Evolutionary conservation across 1,140 invertebrate species (phyloP).

Genomic region (Hyphantria cunea): DNA sequence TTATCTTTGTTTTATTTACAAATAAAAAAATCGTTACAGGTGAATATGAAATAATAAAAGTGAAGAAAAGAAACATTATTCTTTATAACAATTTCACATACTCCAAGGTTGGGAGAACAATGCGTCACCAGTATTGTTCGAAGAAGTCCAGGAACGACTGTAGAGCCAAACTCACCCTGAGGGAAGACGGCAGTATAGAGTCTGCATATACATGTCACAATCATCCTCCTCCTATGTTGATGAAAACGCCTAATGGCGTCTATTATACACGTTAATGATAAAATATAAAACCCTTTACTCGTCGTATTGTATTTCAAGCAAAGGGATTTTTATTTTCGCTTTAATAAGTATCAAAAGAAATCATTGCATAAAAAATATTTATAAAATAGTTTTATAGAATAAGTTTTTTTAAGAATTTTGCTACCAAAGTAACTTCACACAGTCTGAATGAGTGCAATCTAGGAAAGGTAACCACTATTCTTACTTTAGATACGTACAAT

Average conservation of each 20-base stretch:
- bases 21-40: conserved; percentile 15
- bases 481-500: too few species aligned
- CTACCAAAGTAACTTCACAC: too few species aligned
- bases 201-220: conserved; percentile 22
- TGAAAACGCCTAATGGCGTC: neutral
- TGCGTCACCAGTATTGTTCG: conserved; percentile 17
- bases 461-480: too few species aligned
- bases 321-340: too few species aligned
- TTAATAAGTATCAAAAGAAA: too few species aligned
- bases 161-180: conserved; percentile 12
- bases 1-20: too few species aligned
- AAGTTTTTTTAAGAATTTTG: too few species aligned
- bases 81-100: conserved; percentile 28
- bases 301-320: too few species aligned
- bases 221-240: conserved; percentile 27
- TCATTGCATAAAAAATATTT: too few species aligned
- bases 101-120: conserved; percentile 3
- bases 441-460: too few species aligned
- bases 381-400: too few species aligned
- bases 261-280: neutral
- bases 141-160: conserved; percentile 1
- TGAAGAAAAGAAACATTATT: conserved; percentile 6
- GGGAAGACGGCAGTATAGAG: conserved; percentile 4
- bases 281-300: neutral
- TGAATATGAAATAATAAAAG: conserved; percentile 11